Evolutionary conservation across 2,113 vertebrate genomes (phyloP), one percentile per base, ranked within the genome.

Genomic region (Heteronetta atricapilla): DNA sequence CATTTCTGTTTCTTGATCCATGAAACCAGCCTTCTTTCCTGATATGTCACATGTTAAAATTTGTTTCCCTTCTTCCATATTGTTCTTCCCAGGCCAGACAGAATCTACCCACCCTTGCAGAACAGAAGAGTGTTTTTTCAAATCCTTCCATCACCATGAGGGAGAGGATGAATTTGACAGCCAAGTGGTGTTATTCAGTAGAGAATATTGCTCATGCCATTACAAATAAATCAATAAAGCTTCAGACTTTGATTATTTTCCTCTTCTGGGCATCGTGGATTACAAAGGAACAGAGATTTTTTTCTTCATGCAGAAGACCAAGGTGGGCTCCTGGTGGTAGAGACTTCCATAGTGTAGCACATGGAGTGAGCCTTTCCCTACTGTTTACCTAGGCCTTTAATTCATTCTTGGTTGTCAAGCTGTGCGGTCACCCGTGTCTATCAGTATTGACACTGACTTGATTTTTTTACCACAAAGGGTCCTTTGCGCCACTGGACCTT

Each of bases 291-390:
- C 11, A 58, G 11, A 69, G 8, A 50, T 42, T 6, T 59, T 75
- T 66, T 74, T 5, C n/a, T 72, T 64, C 60, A 42, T 0, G 0
- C 11, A 36, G 38, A 17, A 69, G 11, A 6, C 34, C 38, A 46
- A 52, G 38, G 14, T 5, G 17, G 18, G 10, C 6, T 85, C 36
- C 34, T 46, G 15, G 16, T 40, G 22, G 12, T 42, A 75, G 69
- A 29, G 4, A 8, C 12, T 31, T 58, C 15, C 6, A 21, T 2
- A 46, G 25, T 6, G 15, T 1, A 38, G 56, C 12, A 33, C 34
- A 23, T 5, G 23, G 21, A 60, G 44, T 8, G 64, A 56, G 13
- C 21, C 17, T 56, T 66, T 81, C 5, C n/a, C 21, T 36, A 3
- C 42, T 15, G 9, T 34, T 63, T 11, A 19, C 20, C 4, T 6